Percentiles rank a stretch among this genome's conserved stretches.
Evolutionary conservation across 1,140 invertebrate genomes (phyloP).

Genomic region (Listronotus bonariensis): DNA sequence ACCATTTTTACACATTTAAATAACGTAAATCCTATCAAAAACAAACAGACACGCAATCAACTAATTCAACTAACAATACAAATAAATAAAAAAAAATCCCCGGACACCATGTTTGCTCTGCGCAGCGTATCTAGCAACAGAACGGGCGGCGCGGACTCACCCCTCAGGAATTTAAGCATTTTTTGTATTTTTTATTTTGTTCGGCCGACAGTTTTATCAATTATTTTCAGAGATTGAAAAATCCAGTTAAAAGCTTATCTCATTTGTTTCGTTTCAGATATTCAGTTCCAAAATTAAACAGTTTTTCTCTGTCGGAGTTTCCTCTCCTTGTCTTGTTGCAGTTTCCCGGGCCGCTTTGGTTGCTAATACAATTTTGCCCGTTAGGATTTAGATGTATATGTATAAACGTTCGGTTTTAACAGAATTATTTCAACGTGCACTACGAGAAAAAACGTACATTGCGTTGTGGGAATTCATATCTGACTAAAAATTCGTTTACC

Average conservation of each 20-base stretch:
- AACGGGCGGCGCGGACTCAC: neutral
- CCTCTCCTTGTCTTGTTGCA: neutral
- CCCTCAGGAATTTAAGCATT: neutral
- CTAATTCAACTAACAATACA: conserved; percentile 29
- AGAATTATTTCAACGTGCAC: neutral
- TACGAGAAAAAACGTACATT: neutral
- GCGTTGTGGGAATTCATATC: neutral
- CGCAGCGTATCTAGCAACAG: neutral
- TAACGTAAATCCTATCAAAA: conserved; percentile 21
- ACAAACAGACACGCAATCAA: conserved; percentile 22
- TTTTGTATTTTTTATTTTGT: conserved; percentile 8
- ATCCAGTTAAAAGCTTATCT: conserved; percentile 27
- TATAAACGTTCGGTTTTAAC: conserved; percentile 6
- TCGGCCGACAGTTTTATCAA: conserved; percentile 19
- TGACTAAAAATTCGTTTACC: too few species aligned
- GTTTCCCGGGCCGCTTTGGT: neutral
- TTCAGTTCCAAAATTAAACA: conserved; percentile 19
- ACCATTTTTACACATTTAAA: conserved; percentile 22
- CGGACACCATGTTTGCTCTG: conserved; percentile 2
- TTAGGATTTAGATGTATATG: conserved; percentile 7
- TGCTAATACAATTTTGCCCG: conserved; percentile 3
- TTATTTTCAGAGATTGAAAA: conserved; percentile 27
- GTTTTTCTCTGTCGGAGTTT: conserved; percentile 4
- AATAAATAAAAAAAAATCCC: conserved; percentile 21
- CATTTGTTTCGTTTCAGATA: conserved; percentile 29